Base-by-base conservation (phyloP, 1,140 invertebrate genomes). In the Phymorhynchus buccinoides region DNA sequence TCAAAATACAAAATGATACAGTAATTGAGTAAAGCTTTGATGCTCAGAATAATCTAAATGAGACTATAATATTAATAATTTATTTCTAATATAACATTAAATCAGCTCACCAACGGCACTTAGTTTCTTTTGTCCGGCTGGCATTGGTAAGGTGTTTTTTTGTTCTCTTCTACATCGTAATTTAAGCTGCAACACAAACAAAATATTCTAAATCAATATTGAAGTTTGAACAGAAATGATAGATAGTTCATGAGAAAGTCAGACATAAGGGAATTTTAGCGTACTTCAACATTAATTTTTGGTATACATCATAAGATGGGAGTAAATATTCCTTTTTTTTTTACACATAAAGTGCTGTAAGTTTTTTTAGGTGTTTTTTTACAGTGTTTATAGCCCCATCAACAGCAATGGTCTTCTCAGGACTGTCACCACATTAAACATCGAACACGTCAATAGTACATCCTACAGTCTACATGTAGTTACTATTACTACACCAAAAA, bases 81-180 rank as follows among this genome's bases (percentile, higher is more conserved):
- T 81, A 39, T 16, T 1, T 22, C 30, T 35, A 44, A 7, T 30
- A n/a, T 41, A 30, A 30, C 2, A 42, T 41, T 37, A 3, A 56
- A 14, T 12, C 4, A 30, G 42, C 81, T 83, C 30, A 83, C 81
- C 81, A 44, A 83, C 37, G 81, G 81, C 81, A 73, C 66, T 83
- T 30, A 83, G 9, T 42, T 83, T 73, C 30, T 39, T 83, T 71
- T 18, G 41, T 83, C 81, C 81, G 3, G 81, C 35, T 30, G 81
- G 81, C 81, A 83, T 83, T 44, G 32, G 35, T 56, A 12, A 71
- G 27, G 22, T 41, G n/a, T n/a, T n/a, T n/a, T n/a, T n/a, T n/a
- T n/a, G n/a, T 71, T 12, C 37, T 71, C 3, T 18, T 83, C 66
- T 42, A 83, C 81, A 73, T 71, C 35, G n/a, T 83, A n/a, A n/a